Evolutionary conservation across 1,140 invertebrate species (phyloP).

Genomic region (Frieseomelitta varia): DNA sequence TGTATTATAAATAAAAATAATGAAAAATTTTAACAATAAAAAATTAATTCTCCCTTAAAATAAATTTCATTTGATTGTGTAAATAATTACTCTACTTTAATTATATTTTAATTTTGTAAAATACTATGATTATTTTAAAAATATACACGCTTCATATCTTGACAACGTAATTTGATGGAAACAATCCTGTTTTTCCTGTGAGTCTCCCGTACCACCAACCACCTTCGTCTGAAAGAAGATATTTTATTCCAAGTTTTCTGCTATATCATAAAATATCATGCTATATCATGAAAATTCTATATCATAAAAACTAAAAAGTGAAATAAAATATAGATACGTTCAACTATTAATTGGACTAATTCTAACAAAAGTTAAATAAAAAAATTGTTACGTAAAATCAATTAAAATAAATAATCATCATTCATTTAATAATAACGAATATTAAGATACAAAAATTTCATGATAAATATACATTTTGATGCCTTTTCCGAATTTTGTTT

Average conservation of each 20-base stretch:
- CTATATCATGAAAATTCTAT: no score
- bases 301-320: no score
- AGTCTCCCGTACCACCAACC: constrained; percentile 88
- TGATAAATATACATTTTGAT: no score
- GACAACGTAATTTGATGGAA: constrained; percentile 88
- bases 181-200: constrained; percentile 84
- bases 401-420: not conserved
- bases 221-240: constrained; percentile 83
- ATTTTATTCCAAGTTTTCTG: not conserved
- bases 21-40: not conserved
- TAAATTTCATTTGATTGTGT: not conserved
- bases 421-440: not conserved
- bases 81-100: not conserved
- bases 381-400: not conserved
- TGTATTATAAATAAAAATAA: not conserved
- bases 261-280: no score
- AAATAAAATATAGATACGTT: not conserved
- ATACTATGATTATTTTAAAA: not conserved
- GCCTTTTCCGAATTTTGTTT: no score
- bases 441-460: no score
- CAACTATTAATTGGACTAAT: not conserved
- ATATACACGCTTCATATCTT: constrained; percentile 68
- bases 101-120: no score
- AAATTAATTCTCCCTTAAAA: not conserved
- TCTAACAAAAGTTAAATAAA: not conserved